Conservation (phyloP, 2,797 vertebrate genomes). For the Acanthis flammea region DNA sequence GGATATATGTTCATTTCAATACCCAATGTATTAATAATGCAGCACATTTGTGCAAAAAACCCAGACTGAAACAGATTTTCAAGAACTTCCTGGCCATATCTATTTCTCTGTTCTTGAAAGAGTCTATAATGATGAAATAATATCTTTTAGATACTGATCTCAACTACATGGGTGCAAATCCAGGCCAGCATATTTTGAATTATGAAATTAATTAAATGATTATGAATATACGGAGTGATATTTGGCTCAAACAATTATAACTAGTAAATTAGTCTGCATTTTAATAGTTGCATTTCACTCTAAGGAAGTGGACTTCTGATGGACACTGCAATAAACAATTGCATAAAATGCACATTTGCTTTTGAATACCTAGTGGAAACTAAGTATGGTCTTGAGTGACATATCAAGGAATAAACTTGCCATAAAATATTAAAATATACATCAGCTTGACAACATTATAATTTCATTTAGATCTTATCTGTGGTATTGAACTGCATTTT, state of each 20-base stretch:
- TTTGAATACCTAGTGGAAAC: neutral
- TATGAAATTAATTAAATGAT: neutral
- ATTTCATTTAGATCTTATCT: conserved; percentile 29
- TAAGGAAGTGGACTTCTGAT: neutral
- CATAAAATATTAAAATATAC: neutral
- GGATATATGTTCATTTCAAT: conserved; percentile 57
- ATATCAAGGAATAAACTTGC: neutral
- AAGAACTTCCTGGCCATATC: conserved; percentile 38
- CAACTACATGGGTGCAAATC: neutral
- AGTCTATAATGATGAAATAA: neutral
- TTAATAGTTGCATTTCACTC: neutral
- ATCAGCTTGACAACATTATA: neutral
- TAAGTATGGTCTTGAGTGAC: neutral
- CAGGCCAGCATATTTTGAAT: neutral
- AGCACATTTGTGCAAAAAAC: conserved; percentile 30
- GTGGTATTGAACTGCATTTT: neutral
- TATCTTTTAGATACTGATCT: conserved; percentile 14
- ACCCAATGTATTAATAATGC: conserved; percentile 49
- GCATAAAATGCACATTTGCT: neutral
- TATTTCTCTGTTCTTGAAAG: conserved; percentile 48
- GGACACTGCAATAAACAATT: neutral
- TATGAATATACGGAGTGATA: neutral
- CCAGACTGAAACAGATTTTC: conserved; percentile 43
- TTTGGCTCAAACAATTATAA: neutral
- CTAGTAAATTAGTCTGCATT: neutral